Base-by-base conservation (phyloP, 1,140 invertebrate species). In the Coboldia fuscipes region DNA sequence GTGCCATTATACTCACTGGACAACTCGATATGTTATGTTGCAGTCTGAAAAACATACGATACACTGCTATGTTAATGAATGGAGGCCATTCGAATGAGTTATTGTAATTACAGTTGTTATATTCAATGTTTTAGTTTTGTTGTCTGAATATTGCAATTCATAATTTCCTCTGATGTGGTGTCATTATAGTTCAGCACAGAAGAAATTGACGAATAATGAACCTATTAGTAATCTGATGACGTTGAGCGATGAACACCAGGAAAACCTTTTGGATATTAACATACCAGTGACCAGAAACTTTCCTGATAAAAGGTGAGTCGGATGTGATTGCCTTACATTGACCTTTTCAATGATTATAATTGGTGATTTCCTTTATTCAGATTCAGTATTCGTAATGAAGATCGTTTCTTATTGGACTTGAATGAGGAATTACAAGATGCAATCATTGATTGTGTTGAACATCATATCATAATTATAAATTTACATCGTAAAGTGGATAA, bases 1-100 rank as follows among this genome's bases (percentile, higher is more conserved):
- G 12, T 4, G 24, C 14, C 10, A 37, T 44, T 13, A 23, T 44
- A 26, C 38, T 42, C 2, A 42, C 40, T 13, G 42, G 42, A 2
- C 42, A 44, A 22, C 40, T 44, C 22, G 42, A 44, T 27, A 37
- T 44, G 12, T 35, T 44, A 2, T 37, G 38, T 33, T 42, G 40
- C 33, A 44, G 42, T 37, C 34, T 44, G 10, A 34, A 36, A 10
- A 44, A 44, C 17, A n/a, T 44, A 4, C 24, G 23, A n/a, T 41
- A 21, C 19, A 42, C 42, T 2, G 37, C 39, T 9, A 24, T 44
- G 10, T 15, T 37, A n/a, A 18, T 29, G 18, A 16, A 35, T 9
- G 37, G 37, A 32, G 12, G 4, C 5, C 30, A 15, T 3, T 27
- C 14, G 24, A 14, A 27, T 3, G 4, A 27, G 10, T 14, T 27